Percentiles rank a stretch among this genome's conserved stretches.
phyloP scores from a whole-genome alignment of 2,113 vertebrate genomes.

The Syngnathoides biaculeatus region DNA sequence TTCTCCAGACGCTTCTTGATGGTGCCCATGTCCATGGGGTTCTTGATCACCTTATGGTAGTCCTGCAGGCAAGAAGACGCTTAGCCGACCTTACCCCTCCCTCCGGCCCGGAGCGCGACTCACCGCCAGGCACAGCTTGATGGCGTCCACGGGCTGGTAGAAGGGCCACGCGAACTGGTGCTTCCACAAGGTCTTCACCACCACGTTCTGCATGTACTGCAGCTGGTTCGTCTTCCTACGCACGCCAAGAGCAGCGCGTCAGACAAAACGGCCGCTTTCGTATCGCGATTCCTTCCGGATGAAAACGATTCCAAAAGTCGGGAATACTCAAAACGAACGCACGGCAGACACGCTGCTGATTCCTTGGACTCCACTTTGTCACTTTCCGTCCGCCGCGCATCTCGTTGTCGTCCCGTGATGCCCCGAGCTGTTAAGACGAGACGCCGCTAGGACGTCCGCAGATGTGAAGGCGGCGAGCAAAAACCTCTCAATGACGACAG shows the following conservation, averaged over 20 bases:
- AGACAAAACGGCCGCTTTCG: too few species aligned
- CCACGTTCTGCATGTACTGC: conserved; percentile 99
- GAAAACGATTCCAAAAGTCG: too few species aligned
- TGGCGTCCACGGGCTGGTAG: conserved; percentile 93
- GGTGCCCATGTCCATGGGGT: conserved; percentile 99
- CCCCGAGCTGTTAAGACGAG: too few species aligned
- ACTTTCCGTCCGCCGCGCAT: too few species aligned
- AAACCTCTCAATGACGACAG: too few species aligned
- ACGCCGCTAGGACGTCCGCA: too few species aligned
- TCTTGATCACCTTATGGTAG: conserved; percentile 98
- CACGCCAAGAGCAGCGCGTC: neutral
- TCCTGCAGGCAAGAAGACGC: conserved; percentile 71
- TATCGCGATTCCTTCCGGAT: too few species aligned
- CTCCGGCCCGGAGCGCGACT: conserved; percentile 25
- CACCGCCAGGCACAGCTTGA: conserved; percentile 91
- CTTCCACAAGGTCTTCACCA: conserved; percentile 98
- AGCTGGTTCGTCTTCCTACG: conserved; percentile 93
- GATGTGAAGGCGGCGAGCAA: too few species aligned
- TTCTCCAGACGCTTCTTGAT: conserved; percentile 97
- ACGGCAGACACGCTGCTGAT: too few species aligned
- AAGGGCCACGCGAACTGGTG: conserved; percentile 99
- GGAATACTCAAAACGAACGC: too few species aligned
- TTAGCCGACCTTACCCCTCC: neutral
- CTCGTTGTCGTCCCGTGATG: too few species aligned
- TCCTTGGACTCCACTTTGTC: too few species aligned